These are phyloP conservation scores for Ormyrus labotus DNA, from an alignment of 2,888 invertebrate species.

Conservation along the genomic window DNA sequence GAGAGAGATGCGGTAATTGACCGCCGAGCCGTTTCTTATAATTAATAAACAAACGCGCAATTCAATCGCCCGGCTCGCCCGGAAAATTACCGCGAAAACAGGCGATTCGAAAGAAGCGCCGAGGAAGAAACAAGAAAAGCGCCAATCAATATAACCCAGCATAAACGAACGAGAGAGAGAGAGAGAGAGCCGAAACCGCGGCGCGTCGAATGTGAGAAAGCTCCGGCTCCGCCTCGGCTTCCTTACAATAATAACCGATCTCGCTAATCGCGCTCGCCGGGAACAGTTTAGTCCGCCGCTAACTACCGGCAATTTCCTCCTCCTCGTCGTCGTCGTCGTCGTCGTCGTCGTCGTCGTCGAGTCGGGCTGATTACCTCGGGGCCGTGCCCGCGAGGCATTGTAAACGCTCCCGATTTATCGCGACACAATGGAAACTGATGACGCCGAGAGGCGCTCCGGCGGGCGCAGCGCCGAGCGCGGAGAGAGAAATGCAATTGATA, in stretches of 20 bases:
- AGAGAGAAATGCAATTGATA: conserved; percentile 51
- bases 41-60: too few species aligned
- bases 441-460: conserved; percentile 6
- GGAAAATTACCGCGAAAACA: neutral
- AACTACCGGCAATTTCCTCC: conserved; percentile 49
- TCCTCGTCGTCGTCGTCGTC: neutral
- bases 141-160: too few species aligned
- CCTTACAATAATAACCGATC: conserved; percentile 50
- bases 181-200: too few species aligned
- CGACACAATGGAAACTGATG: conserved; percentile 52
- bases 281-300: conserved; percentile 38
- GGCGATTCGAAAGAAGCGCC: too few species aligned
- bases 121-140: too few species aligned
- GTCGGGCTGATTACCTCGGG: conserved; percentile 24
- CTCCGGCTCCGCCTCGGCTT: neutral
- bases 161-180: too few species aligned
- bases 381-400: conserved; percentile 37
- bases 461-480: neutral
- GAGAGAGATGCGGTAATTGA: too few species aligned
- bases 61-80: too few species aligned
- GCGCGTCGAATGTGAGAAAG: neutral
- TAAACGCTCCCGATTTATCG: conserved; percentile 48
- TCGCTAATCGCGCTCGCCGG: conserved; percentile 32
- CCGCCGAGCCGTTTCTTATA: too few species aligned
- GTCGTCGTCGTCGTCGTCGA: neutral